Conservation (phyloP, 2,888 invertebrate genomes). For the Aporophyla lueneburgensis region DNA sequence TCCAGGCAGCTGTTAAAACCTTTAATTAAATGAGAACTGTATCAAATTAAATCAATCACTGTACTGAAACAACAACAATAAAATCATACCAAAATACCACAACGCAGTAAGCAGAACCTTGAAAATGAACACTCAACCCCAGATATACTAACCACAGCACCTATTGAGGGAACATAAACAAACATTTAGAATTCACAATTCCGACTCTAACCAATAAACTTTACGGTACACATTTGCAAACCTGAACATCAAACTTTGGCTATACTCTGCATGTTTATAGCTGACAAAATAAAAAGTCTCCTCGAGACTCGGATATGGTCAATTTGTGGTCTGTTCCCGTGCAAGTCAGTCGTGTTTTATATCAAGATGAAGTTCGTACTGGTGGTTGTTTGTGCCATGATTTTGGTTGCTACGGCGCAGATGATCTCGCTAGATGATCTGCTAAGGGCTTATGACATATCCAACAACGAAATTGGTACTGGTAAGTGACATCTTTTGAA, state of each 20-base stretch:
- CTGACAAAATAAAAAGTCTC: conserved; percentile 19
- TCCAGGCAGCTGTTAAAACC: not conserved
- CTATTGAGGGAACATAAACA: conserved; percentile 17
- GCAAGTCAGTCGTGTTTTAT: conserved; percentile 20
- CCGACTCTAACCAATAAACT: not conserved
- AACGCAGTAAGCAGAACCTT: not conserved
- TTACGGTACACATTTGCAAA: conserved; percentile 17
- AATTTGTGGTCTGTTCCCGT: conserved; percentile 36
- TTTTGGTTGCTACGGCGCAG: conserved; percentile 35
- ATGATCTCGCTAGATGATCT: conserved; percentile 36
- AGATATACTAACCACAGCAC: not conserved
- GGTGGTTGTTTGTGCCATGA: conserved; percentile 42
- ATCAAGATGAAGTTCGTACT: conserved; percentile 47
- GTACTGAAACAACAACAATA: not conserved
- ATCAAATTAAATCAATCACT: too few relatives aligned
- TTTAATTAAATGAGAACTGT: not conserved
- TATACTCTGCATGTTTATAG: not conserved
- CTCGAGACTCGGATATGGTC: not conserved
- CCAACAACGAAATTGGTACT: conserved; percentile 43
- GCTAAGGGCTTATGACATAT: conserved; percentile 31
- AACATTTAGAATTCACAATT: not conserved
- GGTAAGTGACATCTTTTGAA: conserved; percentile 13
- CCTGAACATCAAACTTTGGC: not conserved
- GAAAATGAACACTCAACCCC: not conserved
- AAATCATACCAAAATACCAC: not conserved